Conservation (phyloP, 2,113 vertebrate genomes). For the Hippocampus barbouri region DNA sequence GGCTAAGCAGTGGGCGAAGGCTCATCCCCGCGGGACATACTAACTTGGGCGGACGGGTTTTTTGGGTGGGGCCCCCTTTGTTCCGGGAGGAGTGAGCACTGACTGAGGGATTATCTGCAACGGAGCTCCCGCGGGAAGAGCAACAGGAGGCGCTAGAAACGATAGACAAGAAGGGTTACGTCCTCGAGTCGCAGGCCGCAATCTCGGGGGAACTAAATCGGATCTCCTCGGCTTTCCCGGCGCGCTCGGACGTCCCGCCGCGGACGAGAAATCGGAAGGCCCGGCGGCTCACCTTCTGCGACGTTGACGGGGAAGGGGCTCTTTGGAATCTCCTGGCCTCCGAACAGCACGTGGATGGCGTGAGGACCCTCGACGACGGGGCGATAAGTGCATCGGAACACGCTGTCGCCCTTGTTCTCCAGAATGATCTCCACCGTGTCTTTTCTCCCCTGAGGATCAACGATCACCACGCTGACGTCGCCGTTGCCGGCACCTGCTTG, state of each 20-base stretch:
- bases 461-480: slow-evolving; percentile 88
- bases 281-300: slow-evolving; percentile 82
- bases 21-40: slow-evolving; percentile 64
- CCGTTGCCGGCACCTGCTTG: slow-evolving; percentile 85
- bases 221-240: slow-evolving; percentile 30
- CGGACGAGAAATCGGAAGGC: slow-evolving; percentile 43
- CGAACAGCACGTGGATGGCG: slow-evolving; percentile 82
- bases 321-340: slow-evolving; percentile 82
- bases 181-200: slow-evolving; percentile 15
- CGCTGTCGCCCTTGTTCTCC: slow-evolving; percentile 90
- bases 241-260: slow-evolving; percentile 46
- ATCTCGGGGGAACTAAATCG: slow-evolving; percentile 31
- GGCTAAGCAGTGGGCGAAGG: slow-evolving; percentile 42
- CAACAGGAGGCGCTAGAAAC: slow-evolving; percentile 67
- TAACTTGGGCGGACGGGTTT: slow-evolving; percentile 73
- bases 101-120: slow-evolving; percentile 72
- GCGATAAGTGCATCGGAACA: slow-evolving; percentile 92
- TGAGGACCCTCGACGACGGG: slow-evolving; percentile 87
- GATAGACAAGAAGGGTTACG: slow-evolving; percentile 64
- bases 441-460: slow-evolving; percentile 86
- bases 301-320: slow-evolving; percentile 89
- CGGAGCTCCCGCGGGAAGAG: slow-evolving; percentile 54
- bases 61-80: slow-evolving; percentile 68
- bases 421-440: slow-evolving; percentile 92
- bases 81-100: slow-evolving; percentile 64